Evolutionary conservation across 2,113 vertebrate genomes (phyloP).

Genomic region (Lophius piscatorius): DNA sequence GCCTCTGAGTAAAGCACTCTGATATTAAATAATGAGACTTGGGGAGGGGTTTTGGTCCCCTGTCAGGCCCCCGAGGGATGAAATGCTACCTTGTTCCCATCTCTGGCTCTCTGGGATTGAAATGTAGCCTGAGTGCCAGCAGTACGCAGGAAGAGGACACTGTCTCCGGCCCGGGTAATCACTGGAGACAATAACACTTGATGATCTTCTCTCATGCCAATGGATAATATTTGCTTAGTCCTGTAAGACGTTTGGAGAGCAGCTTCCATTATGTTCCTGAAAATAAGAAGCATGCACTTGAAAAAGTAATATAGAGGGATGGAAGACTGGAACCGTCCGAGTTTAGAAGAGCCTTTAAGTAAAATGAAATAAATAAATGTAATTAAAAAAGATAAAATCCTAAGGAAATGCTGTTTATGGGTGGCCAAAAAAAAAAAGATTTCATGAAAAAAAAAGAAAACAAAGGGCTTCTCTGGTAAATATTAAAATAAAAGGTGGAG

Average conservation of each 20-base stretch:
- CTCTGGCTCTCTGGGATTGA: slow-evolving; percentile 68
- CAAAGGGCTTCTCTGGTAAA: too few species aligned
- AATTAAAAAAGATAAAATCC: too few species aligned
- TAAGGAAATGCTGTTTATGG: too few species aligned
- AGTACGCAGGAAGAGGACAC: slow-evolving; percentile 59
- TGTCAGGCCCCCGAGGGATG: slow-evolving; percentile 52
- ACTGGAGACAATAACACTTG: slow-evolving; percentile 51
- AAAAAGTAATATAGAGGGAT: neutral
- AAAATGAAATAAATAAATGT: too few species aligned
- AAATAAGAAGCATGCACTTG: neutral
- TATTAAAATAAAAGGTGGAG: too few species aligned
- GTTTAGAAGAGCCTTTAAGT: too few species aligned
- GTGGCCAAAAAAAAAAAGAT: too few species aligned
- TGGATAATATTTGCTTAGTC: slow-evolving; percentile 32
- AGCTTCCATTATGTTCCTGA: neutral
- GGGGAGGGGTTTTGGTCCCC: slow-evolving; percentile 58
- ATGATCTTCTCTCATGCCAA: slow-evolving; percentile 35
- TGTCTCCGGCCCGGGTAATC: slow-evolving; percentile 51
- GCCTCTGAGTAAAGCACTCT: slow-evolving; percentile 59
- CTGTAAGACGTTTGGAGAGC: too few species aligned
- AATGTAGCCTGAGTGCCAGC: slow-evolving; percentile 51
- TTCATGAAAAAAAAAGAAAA: too few species aligned
- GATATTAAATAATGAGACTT: slow-evolving; percentile 71
- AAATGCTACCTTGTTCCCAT: slow-evolving; percentile 67
- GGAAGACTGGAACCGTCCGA: too few species aligned